Evolutionary conservation across 2,113 vertebrate species (phyloP).

Genomic region (Chaenogobius annularis): DNA sequence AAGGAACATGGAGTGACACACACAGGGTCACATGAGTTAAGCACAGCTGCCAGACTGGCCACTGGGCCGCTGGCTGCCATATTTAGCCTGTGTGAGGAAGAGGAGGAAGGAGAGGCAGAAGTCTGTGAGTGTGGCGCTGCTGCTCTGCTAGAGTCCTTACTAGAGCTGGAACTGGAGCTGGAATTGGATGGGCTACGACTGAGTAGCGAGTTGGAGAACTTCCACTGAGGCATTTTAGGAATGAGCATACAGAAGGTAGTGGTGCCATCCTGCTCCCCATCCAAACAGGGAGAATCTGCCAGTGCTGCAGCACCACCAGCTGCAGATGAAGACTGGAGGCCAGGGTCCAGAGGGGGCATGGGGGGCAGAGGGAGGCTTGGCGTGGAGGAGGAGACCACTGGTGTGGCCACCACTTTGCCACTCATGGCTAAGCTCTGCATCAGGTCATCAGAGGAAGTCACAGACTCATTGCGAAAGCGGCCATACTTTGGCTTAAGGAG

Average conservation of each 20-base stretch:
- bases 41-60: slow-evolving; percentile 82
- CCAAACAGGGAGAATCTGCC: slow-evolving; percentile 77
- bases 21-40: slow-evolving; percentile 88
- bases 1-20: slow-evolving; percentile 87
- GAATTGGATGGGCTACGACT: slow-evolving; percentile 85
- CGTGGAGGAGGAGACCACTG: slow-evolving; percentile 73
- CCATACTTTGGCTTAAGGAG: slow-evolving; percentile 89
- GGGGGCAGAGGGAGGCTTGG: slow-evolving; percentile 72
- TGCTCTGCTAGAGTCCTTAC: slow-evolving; percentile 78
- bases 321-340: slow-evolving; percentile 54
- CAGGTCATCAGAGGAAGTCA: slow-evolving; percentile 84
- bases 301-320: slow-evolving; percentile 70
- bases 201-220: slow-evolving; percentile 88
- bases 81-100: slow-evolving; percentile 50
- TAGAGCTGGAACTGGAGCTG: slow-evolving; percentile 78
- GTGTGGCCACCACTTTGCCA: slow-evolving; percentile 79
- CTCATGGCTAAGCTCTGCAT: slow-evolving; percentile 85
- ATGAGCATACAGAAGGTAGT: slow-evolving; percentile 95
- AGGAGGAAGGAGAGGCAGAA: slow-evolving; percentile 39
- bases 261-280: slow-evolving; percentile 83
- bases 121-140: slow-evolving; percentile 46
- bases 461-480: slow-evolving; percentile 86
- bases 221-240: slow-evolving; percentile 92
- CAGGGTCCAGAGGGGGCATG: slow-evolving; percentile 70
- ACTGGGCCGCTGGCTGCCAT: slow-evolving; percentile 65